Conservation (phyloP, 1,140 invertebrate genomes). For the Calycopis cecrops region DNA sequence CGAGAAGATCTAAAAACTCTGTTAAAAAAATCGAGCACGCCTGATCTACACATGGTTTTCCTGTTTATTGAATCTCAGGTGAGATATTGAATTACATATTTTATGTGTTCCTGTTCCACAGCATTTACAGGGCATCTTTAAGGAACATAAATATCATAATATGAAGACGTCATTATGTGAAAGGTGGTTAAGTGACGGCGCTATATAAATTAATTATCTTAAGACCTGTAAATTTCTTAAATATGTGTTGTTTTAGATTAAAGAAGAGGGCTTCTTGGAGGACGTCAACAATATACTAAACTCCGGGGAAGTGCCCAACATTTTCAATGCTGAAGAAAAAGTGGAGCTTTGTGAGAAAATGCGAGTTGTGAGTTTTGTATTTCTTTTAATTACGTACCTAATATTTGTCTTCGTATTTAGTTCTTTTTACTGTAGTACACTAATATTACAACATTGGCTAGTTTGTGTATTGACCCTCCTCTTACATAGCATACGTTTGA, state of each 20-base stretch:
- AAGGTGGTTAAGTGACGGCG: too few species aligned
- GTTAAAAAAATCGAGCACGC: conserved; percentile 85
- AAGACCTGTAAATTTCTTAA: too few species aligned
- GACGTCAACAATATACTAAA: conserved; percentile 96
- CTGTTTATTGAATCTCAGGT: conserved; percentile 93
- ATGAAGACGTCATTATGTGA: too few species aligned
- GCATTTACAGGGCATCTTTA: too few species aligned
- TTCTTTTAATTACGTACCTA: neutral
- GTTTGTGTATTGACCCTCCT: too few species aligned
- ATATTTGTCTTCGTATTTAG: neutral
- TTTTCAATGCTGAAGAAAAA: conserved; percentile 93
- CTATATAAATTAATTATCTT: too few species aligned
- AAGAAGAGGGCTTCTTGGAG: conserved; percentile 94
- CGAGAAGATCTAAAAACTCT: conserved; percentile 92
- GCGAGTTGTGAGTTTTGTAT: conserved; percentile 74
- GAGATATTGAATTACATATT: conserved; percentile 14
- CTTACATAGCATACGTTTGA: too few species aligned
- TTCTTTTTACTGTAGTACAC: too few species aligned
- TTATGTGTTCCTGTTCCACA: too few species aligned
- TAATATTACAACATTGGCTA: neutral
- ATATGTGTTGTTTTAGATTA: conserved; percentile 81
- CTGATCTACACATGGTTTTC: conserved; percentile 93
- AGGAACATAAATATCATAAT: too few species aligned
- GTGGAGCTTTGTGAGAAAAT: conserved; percentile 96
- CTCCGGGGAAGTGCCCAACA: conserved; percentile 95